Conservation (phyloP, 2,888 invertebrate genomes). For the Callosobruchus maculatus region DNA sequence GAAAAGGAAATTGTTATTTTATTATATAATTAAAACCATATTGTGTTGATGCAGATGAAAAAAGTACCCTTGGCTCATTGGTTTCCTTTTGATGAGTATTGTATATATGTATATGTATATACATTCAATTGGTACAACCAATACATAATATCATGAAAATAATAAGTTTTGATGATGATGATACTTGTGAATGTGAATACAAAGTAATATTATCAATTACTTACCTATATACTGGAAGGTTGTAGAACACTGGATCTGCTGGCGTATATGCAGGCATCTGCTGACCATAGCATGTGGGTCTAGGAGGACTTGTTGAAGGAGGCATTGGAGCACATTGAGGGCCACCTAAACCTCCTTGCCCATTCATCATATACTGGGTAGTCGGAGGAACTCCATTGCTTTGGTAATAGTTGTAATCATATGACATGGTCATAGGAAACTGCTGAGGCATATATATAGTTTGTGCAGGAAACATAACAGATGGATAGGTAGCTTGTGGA, state of each 20-base stretch:
- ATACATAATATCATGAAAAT: too few species aligned
- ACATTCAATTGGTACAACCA: too few species aligned
- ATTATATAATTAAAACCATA: too few species aligned
- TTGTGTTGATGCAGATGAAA: too few species aligned
- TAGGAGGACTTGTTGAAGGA: conserved; percentile 17
- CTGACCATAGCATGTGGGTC: conserved; percentile 29
- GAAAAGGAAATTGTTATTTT: neutral
- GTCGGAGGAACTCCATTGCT: conserved; percentile 37
- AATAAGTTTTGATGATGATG: too few species aligned
- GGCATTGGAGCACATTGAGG: conserved; percentile 21
- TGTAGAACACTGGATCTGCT: conserved; percentile 35
- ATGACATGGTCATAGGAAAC: conserved; percentile 50
- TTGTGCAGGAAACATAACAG: conserved; percentile 48
- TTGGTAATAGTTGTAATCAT: conserved; percentile 43
- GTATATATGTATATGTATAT: too few species aligned
- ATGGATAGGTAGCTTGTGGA: conserved; percentile 44
- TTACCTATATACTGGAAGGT: conserved; percentile 37
- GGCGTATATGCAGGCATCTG: conserved; percentile 24
- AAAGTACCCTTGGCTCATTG: too few species aligned
- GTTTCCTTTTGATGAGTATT: too few species aligned
- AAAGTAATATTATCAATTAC: neutral
- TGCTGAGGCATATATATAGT: conserved; percentile 50
- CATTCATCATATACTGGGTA: conserved; percentile 23
- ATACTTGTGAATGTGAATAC: too few species aligned
- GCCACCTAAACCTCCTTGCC: conserved; percentile 24